Base-by-base conservation (phyloP, 2,888 invertebrate species). In the Troilus luridus region DNA sequence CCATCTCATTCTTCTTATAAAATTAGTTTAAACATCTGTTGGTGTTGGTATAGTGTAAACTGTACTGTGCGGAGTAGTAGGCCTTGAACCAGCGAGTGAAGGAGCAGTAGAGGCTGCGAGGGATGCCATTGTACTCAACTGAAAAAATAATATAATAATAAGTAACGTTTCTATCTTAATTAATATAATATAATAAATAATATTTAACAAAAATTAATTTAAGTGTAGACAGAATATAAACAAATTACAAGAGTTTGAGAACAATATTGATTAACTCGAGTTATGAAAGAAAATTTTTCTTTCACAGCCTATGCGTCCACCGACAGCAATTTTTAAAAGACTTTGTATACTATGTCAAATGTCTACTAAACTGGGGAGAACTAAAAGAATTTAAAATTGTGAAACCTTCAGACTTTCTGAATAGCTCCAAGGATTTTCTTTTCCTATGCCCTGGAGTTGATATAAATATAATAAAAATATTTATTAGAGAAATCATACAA, bases 111-210 rank as follows among this genome's bases (percentile, higher is more conserved):
- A 98, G 41, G 97, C 97, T 94, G 97, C 96, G 93, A 97, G 94
- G 62, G 97, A 97, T 92, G 96, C 96, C 97, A 98, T 97, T 91
- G 98, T 98, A 88, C 98, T 98, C 96, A 98, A 97, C 98, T 98
- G 94, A 62, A 94, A 94, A n/a, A 91, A 90, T 5, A 67, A 91
- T 56, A 67, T 24, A n/a, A 67, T 24, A 62, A 62, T 62, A 21
- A 62, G 62, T 7, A 62, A 21, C 17, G 14, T 21, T 21, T 21
- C 21, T 21, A 41, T 41, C 41, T 41, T 41, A 41, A 41, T 41
- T 41, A 41, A 41, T 41, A 41, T 41, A 41, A 41, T 41, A 41
- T 3, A 41, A 41, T 41, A 3, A 41, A 41, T 41, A 41, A 41
- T 41, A 41, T 41, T 41, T 3, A 41, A 41, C 41, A 41, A 1